Evolutionary conservation across 2,797 vertebrate species (phyloP).

Genomic region (Mycteria americana): DNA sequence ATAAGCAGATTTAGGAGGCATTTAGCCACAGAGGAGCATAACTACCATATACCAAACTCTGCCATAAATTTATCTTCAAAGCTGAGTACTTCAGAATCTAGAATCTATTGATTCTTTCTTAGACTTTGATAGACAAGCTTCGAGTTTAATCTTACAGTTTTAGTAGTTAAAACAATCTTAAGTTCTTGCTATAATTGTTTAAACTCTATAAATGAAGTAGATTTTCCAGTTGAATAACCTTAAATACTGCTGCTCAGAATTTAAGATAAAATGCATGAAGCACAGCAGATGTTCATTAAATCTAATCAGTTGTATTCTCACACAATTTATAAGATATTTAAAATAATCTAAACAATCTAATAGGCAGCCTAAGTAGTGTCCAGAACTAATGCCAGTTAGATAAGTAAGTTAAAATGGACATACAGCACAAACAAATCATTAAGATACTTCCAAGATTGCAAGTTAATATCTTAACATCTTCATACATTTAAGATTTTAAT

Average conservation of each 20-base stretch:
- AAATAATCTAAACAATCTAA: slow-evolving; percentile 21
- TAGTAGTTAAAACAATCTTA: neutral
- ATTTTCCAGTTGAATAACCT: slow-evolving; percentile 51
- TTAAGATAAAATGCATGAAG: neutral
- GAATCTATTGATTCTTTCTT: neutral
- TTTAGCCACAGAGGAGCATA: neutral
- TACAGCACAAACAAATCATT: neutral
- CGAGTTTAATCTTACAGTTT: neutral
- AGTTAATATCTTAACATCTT: neutral
- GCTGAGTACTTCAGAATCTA: neutral
- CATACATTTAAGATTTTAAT: neutral
- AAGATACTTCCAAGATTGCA: neutral
- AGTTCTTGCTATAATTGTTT: slow-evolving; percentile 29
- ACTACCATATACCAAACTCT: neutral
- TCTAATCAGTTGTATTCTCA: slow-evolving; percentile 18
- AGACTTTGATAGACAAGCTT: neutral
- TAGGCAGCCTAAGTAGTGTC: neutral
- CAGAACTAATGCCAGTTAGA: neutral
- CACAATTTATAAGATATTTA: slow-evolving; percentile 1
- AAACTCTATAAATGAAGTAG: slow-evolving; percentile 43
- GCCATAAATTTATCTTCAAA: neutral
- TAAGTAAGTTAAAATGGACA: neutral
- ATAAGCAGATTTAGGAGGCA: neutral
- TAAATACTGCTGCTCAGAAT: slow-evolving; percentile 23
- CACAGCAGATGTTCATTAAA: slow-evolving; percentile 44